Evolutionary conservation across 2,113 vertebrate species (phyloP).

Genomic region (Pao palembangensis): DNA sequence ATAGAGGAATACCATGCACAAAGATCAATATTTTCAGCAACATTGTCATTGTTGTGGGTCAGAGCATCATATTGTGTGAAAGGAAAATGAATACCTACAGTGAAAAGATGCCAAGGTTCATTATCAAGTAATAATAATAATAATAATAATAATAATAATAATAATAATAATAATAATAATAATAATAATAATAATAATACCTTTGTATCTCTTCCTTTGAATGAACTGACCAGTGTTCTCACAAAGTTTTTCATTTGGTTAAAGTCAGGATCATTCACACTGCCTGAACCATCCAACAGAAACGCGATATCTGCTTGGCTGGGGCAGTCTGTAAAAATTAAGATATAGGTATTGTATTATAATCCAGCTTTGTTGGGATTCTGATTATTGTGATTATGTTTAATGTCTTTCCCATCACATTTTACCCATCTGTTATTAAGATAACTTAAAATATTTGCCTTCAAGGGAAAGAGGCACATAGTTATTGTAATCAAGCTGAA

Average conservation of each 20-base stretch:
- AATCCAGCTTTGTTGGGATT: neutral
- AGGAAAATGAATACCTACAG: neutral
- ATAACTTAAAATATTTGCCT: conserved; percentile 33
- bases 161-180: no score
- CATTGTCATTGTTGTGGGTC: neutral
- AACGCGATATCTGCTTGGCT: conserved; percentile 65
- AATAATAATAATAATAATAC: conserved; percentile 22
- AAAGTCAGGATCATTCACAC: accelerated
- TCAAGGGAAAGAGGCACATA: neutral
- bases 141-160: no score
- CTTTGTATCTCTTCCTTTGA: conserved; percentile 29
- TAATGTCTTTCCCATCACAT: neutral
- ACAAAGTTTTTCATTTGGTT: conserved; percentile 53
- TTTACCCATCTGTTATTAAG: neutral
- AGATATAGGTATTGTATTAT: neutral
- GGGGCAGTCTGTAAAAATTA: conserved; percentile 55
- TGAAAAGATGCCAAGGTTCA: no score
- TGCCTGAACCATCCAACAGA: conserved; percentile 73
- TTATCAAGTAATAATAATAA: no score
- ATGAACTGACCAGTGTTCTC: conserved; percentile 23
- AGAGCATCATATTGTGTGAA: neutral
- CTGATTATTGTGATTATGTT: neutral
- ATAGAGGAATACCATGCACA: neutral
- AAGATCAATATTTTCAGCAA: neutral
- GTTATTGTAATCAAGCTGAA: neutral